Evolutionary conservation across 2,888 invertebrate genomes (phyloP), one percentile per base, ranked within the genome.

Genomic region (Coelopa pilipes): DNA sequence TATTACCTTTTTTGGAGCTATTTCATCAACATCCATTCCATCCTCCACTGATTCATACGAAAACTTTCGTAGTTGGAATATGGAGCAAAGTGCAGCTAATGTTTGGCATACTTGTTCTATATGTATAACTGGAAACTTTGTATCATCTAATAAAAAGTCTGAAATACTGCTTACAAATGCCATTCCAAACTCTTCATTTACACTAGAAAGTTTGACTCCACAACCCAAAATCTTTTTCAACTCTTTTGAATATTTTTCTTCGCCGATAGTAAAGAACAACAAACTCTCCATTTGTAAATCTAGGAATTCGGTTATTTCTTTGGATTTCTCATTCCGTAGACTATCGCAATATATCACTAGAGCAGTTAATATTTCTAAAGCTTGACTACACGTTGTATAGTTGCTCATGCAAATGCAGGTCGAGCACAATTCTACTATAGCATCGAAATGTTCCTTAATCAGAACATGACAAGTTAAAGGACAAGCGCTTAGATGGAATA

Each of bases 31-130:
- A 49, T 84, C 84, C 84, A 85, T 85, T 19, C 78, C 77, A 11
- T 75, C 74, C 1, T 78, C 80, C 1, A 34, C 7, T 34, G 34
- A 34, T 34, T 34, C 34, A 34, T 34, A 34, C 7, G 82, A 80
- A 73, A 84, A 87, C 59, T 87, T 85, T 7, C 82, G 81, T 47
- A 87, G 71, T 76, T 87, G 87, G 70, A 87, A 88, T 74, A 87
- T 88, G 76, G 93, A 92, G 17, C 93, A 93, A 67, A 95, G 91
- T 0, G 94, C 93, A 2, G 93, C 93, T 17, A 95, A 86, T 0
- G 93, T 92, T 87, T 94, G 93, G 82, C 93, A 94, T 53, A 94
- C 88, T 11, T 91, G 88, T 24, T 90, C 83, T 0, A 85, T 82
- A 74, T 87, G 86, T 9, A 81, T 81, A 0, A 82, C 78, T 0